Conservation (phyloP, 2,888 invertebrate genomes). For the Aleiodes testaceus region DNA sequence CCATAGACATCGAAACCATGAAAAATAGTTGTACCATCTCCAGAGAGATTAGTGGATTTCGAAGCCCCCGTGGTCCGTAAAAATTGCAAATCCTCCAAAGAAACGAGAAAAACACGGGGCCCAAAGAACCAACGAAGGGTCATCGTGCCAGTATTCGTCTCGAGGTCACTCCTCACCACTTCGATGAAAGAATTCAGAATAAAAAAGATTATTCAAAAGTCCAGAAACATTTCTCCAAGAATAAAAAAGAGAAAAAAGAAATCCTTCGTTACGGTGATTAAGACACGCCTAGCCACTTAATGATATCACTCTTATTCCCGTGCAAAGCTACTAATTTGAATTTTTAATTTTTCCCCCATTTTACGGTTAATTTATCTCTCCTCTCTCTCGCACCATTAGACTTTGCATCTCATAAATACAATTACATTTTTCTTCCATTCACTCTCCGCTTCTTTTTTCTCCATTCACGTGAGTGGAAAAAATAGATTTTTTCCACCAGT, state of each 20-base stretch:
- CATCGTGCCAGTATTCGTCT: too few relatives aligned
- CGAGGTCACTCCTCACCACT: conserved; percentile 5
- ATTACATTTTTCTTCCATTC: conserved; percentile 6
- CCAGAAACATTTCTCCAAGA: background rate
- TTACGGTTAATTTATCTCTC: conserved; percentile 21
- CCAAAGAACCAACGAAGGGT: too few relatives aligned
- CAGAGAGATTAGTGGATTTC: conserved; percentile 59
- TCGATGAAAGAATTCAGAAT: too few relatives aligned
- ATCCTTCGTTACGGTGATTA: conserved; percentile 3
- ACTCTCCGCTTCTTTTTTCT: conserved; percentile 16
- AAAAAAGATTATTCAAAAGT: too few relatives aligned
- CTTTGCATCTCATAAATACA: conserved; percentile 23
- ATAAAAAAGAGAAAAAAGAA: background rate
- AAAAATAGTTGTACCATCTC: conserved; percentile 54
- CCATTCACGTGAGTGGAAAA: background rate
- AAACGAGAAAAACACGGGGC: too few relatives aligned
- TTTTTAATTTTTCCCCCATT: conserved; percentile 22
- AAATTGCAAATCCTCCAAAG: conserved; percentile 46
- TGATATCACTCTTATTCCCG: conserved; percentile 5
- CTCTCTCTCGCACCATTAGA: background rate
- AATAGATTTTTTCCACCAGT: too few relatives aligned
- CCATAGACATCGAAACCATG: conserved; percentile 33
- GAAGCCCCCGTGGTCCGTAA: conserved; percentile 60
- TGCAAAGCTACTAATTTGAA: conserved; percentile 24
- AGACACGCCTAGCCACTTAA: conserved; percentile 22